Base-by-base conservation (phyloP, 2,888 invertebrate genomes). In the Drosophila trichaetosa region DNA sequence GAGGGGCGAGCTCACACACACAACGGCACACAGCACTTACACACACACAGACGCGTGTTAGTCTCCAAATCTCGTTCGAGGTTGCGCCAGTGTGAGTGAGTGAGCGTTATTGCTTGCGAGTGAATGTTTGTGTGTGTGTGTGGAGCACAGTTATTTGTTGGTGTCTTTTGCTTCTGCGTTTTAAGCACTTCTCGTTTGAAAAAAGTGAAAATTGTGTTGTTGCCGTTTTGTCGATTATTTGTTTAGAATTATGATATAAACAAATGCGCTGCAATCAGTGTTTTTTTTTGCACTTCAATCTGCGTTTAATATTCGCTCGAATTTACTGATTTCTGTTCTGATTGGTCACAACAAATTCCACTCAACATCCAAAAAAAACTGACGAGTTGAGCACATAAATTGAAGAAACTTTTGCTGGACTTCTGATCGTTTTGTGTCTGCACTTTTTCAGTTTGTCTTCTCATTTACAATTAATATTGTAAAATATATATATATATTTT, bases 171-270 rank as follows among this genome's bases (percentile, higher is more conserved):
- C 36, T 58, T 69, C 57, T 72, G 65, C 65, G 59, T 84, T 74
- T 70, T 71, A 40, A 49, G n/a, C 75, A 75, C 59, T 24, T 16
- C 16, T 79, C 70, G 65, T 64, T 76, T 69, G 69, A 72, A 79
- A 82, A 81, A 81, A 81, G 69, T 86, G 79, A 86, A 83, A 83
- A 72, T 72, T 46, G 59, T 71, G 52, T 66, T 79, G 73, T 79
- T 79, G 80, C 36, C 51, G 67, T 79, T 66, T 65, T 65, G 61
- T 56, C 48, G 38, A 63, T 29, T 76, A 83, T 83, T 74, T 87
- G 84, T 84, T 78, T 87, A 87, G 87, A 67, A 76, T 73, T 69
- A 72, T 75, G 71, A 78, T 87, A 87, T 87, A 87, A 87, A 86
- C 87, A 83, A 86, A 79, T 59, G n/a, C 31, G 60, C 56, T 64